Evolutionary conservation across 1,140 invertebrate genomes (phyloP), one percentile per base, ranked within the genome.

Genomic region (Agraylea sexmaculata): DNA sequence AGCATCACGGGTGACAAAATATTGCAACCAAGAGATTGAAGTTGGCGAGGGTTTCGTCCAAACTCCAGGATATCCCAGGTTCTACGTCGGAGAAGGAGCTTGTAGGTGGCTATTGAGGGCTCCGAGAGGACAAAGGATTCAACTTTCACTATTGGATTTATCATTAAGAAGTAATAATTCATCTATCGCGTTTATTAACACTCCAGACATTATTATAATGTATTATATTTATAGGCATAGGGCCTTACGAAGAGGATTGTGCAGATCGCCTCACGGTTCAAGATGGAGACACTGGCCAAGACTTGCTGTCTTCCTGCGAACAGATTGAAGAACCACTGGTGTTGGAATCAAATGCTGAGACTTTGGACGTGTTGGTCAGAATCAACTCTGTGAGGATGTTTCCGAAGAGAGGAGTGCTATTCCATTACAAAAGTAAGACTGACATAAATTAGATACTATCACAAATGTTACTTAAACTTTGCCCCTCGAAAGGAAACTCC

Each of bases 1-100:
- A 70, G 66, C 63, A 42, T 54, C 59, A 3, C 38, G 64, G 20
- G 56, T 66, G 19, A 54, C 65, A 3, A 67, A 66, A 44, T 71
- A 68, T 47, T 75, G 73, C 56, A 73, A 73, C 46, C 57, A 61
- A 7, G 63, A 70, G 30, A 62, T 74, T 16, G 38, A 45, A 2
- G 54, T 69, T 3, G 64, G 61, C 41, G 60, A 67, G 44, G 75
- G 74, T 1, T 75, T 74, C 53, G 62, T 76, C 19, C 62, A 68
- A 13, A 74, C 69, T 37, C 73, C 75, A 0, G 74, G 74, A 1
- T 78, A 77, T 55, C 75, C 76, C 0, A 62, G 70, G 50, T 77
- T 67, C 56, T 77, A 77, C 52, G 60, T 75, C 31, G 72, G 69
- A 3, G 58, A 64, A 37, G 52, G 57, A 42, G 37, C 57, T 31